These are phyloP conservation scores for Papilio polyxenes DNA, from an alignment of 1,140 invertebrate genomes.

Conservation along the genomic window DNA sequence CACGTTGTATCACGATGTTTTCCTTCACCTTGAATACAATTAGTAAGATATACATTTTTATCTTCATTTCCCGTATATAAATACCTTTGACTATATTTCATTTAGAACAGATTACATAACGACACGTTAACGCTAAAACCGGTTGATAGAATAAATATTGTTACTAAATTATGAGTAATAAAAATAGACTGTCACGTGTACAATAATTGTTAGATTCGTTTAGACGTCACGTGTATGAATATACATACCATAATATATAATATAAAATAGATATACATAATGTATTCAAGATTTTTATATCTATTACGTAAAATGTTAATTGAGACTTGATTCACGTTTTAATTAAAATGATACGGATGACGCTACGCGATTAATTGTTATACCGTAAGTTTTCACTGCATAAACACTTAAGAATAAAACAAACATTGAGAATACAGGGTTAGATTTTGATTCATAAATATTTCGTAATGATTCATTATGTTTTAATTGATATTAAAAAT, in stretches of 20 bases:
- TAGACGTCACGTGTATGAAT: conserved; percentile 7
- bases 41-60: neutral
- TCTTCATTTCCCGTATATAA: neutral
- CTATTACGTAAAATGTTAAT: conserved; percentile 29
- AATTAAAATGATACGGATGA: conserved; percentile 26
- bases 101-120: conserved; percentile 12
- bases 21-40: too few species aligned
- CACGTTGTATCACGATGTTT: too few species aligned
- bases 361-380: neutral
- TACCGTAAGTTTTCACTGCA: too few species aligned
- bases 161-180: neutral
- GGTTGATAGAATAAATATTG: conserved; percentile 17
- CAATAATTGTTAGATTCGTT: conserved; percentile 7
- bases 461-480: too few species aligned
- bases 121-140: neutral
- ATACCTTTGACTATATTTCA: neutral
- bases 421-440: too few species aligned
- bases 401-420: too few species aligned
- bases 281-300: conserved; percentile 11
- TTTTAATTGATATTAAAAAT: too few species aligned
- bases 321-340: conserved; percentile 33
- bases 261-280: neutral
- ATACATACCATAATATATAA: too few species aligned
- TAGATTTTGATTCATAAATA: too few species aligned
- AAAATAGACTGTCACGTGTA: conserved; percentile 26